phyloP scores from a whole-genome alignment of 2,888 invertebrate genomes.

The Alsophila aescularia region DNA sequence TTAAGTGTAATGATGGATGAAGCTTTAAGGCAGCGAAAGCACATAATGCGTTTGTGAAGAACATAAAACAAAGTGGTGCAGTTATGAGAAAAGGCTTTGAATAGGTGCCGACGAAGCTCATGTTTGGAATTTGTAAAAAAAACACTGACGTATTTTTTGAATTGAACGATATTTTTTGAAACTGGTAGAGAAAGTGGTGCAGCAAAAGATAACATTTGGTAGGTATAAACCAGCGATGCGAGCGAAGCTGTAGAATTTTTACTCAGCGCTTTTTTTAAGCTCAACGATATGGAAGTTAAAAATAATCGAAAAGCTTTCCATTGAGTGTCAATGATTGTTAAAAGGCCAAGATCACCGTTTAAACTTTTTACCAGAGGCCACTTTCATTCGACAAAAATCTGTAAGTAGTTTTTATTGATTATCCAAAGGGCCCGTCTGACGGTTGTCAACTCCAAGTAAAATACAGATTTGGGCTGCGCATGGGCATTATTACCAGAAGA shows the following conservation, averaged over 20 bases:
- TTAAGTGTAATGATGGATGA: background rate
- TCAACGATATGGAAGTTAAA: background rate
- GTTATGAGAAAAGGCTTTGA: background rate
- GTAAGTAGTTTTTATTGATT: constrained; percentile 1
- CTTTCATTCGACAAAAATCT: constrained; percentile 4
- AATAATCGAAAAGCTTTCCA: background rate
- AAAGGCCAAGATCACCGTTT: background rate
- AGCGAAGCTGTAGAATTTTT: too few relatives aligned
- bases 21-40: background rate
- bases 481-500: too few relatives aligned
- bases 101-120: background rate
- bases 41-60: background rate
- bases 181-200: too few relatives aligned
- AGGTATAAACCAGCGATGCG: too few relatives aligned
- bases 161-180: too few relatives aligned
- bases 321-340: background rate
- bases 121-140: too few relatives aligned
- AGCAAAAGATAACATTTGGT: too few relatives aligned
- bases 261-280: too few relatives aligned
- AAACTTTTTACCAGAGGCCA: background rate
- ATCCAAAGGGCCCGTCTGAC: constrained; percentile 8
- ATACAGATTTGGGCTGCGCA: background rate
- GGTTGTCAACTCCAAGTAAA: background rate
- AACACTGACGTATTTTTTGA: too few relatives aligned
- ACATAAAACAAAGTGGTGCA: background rate